Conservation (phyloP, 1,140 invertebrate genomes). For the Lutraria rhynchaena region DNA sequence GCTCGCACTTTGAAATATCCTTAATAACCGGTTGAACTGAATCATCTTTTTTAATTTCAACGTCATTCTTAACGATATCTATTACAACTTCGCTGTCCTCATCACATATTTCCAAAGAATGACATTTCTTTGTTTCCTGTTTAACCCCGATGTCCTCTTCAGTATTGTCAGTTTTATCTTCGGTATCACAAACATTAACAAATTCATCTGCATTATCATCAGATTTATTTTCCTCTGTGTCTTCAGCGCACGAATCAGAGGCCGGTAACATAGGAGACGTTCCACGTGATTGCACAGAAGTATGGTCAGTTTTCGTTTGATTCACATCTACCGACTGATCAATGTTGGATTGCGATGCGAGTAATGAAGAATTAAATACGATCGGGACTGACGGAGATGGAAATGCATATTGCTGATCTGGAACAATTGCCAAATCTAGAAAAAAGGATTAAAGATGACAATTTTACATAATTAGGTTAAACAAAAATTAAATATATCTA, state of each 20-base stretch:
- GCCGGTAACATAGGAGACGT: slow-evolving; percentile 77
- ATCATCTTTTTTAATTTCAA: not conserved
- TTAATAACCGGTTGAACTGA: not conserved
- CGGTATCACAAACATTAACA: slow-evolving; percentile 36
- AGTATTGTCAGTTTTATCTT: slow-evolving; percentile 11
- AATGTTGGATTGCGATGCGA: slow-evolving; percentile 17
- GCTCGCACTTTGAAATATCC: not conserved
- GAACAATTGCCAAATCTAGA: slow-evolving; percentile 13
- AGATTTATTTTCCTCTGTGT: slow-evolving; percentile 50
- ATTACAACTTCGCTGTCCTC: not conserved
- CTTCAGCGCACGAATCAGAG: slow-evolving; percentile 61
- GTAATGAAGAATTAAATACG: slow-evolving; percentile 31
- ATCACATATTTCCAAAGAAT: not conserved
- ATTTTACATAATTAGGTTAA: too few species aligned
- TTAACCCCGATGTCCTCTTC: slow-evolving; percentile 5
- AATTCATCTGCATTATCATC: slow-evolving; percentile 34
- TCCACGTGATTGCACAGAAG: slow-evolving; percentile 75
- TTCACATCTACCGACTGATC: slow-evolving; percentile 2
- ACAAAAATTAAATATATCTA: too few species aligned
- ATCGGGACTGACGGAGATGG: slow-evolving; percentile 30
- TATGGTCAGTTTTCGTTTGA: slow-evolving; percentile 65
- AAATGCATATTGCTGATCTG: slow-evolving; percentile 21
- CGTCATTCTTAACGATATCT: not conserved
- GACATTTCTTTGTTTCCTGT: not conserved
- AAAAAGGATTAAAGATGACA: too few species aligned